Base-by-base conservation (phyloP, 2,113 vertebrate species). In the Spea bombifrons region DNA sequence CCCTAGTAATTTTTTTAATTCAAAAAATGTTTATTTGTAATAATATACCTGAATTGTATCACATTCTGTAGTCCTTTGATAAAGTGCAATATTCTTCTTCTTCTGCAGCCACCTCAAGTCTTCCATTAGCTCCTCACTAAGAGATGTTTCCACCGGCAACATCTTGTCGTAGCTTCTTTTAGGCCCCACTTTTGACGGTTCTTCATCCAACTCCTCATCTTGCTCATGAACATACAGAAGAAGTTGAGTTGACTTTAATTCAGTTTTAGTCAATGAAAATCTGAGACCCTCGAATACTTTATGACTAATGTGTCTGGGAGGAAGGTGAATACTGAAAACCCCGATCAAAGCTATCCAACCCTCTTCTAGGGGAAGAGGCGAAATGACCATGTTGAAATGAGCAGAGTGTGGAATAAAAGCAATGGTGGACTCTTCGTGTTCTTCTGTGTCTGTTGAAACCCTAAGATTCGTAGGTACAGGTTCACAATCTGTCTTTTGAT, bases 51-150 rank as follows among this genome's bases (percentile, higher is more conserved):
- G 95, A 74, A 98, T 82, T 16, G 82, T 78, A 5, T 76, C 82
- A 80, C 45, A 76, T 44, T 90, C 87, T 46, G 89, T 89, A 66
- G 88, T 82, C 73, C 88, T 92, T 78, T 96, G 94, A 83, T 91
- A 92, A 80, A 99, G 91, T 87, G 94, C 91, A 87, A 97, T 85
- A 83, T 94, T 88, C 83, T 88, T 94, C 82, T 96, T 96, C 88
- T 95, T 98, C 82, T 97, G 97, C 76, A 99, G 83, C 97, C 97
- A 99, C n/a, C 92, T 94, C 50, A 99, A 85, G 80, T 95, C 95
- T 86, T 96, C 94, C 83, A 98, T 71, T 15, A 91, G 83, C 73
- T 95, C 88, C 79, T 82, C 81, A 82, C 81, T 84, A 80, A 96
- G 88, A 73, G 90, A 93, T 66, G 92, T 86, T 81, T 94, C 89